Evolutionary conservation across 2,888 invertebrate species (phyloP), one percentile per base, ranked within the genome.

Genomic region (Cataglyphis rosenhaueri): DNA sequence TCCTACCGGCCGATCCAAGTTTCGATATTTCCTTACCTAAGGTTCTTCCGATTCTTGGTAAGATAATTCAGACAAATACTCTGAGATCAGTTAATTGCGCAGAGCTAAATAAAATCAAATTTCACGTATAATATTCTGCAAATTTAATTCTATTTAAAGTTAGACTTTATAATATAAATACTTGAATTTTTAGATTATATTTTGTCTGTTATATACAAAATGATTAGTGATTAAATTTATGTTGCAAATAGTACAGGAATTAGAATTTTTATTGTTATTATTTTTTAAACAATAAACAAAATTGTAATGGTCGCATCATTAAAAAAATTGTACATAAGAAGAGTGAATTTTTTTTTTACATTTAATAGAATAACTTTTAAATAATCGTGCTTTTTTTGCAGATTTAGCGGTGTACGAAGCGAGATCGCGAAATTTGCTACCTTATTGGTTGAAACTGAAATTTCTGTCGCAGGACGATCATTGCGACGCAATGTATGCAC

Each of bases 401-500:
- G 95, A 96, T 84, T 93, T 97, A 88, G 97, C 97, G 0, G 95
- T 96, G 87, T 93, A 95, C 73, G 95, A 96, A 78, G 95, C 96
- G 0, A 95, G 95, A 15, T 92, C 95, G 35, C 92, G 94, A 15
- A 94, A 95, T 4, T 93, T 96, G 3, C 94, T 97, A 32, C 96
- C 97, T 0, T 89, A 95, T 0, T 95, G 96, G 94, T 92, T 97
- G 61, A 93, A 95, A 25, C 95, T 97, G 66, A 95, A 96, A 84
- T 96, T 96, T 95, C 93, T 95, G 86, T 94, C 95, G 10, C 96
- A 96, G 89, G 97, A 97, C 92, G 97, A 97, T 92, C 96, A 96
- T 84, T 97, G 97, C 87, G 96, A 97, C 89, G 96, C 97, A 1
- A 97, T 96, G 0, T 96, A 96, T 92, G 97, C 97, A 0, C 96